phyloP scores from a whole-genome alignment of 2,797 vertebrate species.

The Propithecus perrieri region DNA sequence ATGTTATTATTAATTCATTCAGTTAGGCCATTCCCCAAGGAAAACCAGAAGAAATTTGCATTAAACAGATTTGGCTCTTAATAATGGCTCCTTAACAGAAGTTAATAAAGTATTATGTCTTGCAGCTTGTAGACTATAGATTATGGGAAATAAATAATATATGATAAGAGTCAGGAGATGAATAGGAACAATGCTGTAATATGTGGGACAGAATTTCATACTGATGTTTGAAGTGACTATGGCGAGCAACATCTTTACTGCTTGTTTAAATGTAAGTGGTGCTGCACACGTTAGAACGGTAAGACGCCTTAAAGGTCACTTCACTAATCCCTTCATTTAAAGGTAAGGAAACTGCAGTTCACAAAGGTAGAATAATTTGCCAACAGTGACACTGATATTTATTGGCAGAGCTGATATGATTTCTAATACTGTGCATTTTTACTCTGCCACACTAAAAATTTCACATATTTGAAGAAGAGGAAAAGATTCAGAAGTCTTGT shows the following conservation, averaged over 20 bases:
- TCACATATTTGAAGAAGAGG: constrained; percentile 52
- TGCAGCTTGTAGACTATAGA: constrained; percentile 61
- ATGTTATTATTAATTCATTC: background rate
- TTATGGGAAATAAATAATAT: background rate
- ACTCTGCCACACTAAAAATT: constrained; percentile 50
- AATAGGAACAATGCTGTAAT: constrained; percentile 69
- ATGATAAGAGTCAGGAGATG: constrained; percentile 69
- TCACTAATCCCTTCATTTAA: background rate
- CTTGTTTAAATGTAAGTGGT: background rate
- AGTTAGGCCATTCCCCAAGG: background rate
- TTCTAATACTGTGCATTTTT: background rate
- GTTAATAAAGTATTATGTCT: constrained; percentile 22
- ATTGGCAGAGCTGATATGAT: background rate
- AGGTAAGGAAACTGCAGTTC: background rate
- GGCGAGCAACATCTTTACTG: constrained; percentile 59
- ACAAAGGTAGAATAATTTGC: background rate
- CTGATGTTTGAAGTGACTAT: constrained; percentile 68
- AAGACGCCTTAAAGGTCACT: background rate
- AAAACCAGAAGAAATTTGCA: background rate
- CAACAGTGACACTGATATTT: background rate
- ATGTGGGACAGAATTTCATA: constrained; percentile 72
- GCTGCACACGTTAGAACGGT: background rate
- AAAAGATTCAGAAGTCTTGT: background rate
- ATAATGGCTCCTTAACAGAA: constrained; percentile 10
- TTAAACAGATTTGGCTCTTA: constrained; percentile 47